Evolutionary conservation across 1,140 invertebrate genomes (phyloP), one percentile per base, ranked within the genome.

Genomic region (Sycophila sp.): DNA sequence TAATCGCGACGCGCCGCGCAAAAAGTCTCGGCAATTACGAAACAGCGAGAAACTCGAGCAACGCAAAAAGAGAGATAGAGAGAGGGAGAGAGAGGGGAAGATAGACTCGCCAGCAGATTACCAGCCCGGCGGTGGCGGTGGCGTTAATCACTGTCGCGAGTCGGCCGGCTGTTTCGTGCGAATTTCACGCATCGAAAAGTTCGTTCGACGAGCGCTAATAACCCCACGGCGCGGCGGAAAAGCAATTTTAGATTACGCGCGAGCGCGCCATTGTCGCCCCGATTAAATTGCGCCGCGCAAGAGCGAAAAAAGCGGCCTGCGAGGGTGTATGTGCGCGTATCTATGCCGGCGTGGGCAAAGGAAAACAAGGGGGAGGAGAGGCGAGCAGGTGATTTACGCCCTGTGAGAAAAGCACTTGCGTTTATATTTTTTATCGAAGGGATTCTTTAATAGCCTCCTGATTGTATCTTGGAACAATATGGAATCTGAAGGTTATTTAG

Each of bases 141-240:
- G 34, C 67, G 58, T 62, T 62, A 69, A 69, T 69, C 56, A 69
- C 53, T 69, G 56, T 60, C 67, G 19, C 47, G 40, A 69, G 47
- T 69, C n/a, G 24, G n/a, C 34, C 47, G n/a, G 6, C 34, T 62
- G 34, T 53, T 60, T 68, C 45, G 45, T 24, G 28, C 59, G 49
- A 71, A 71, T 71, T 71, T 71, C 51, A 71, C 69, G 69, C 40
- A 65, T 71, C 69, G 69, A 59, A 55, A 59, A 64, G 19, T 65
- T 59, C 11, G 11, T 2, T 17, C 24, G 24, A 62, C 56, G 56
- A 62, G 38, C n/a, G 36, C 67, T 62, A 69, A 69, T 62, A 69
- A 69, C 49, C n/a, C 15, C 22, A 36, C 28, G 19, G 13, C 15
- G 8, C 1, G 30, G 30, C 30, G 45, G 24, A 64, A 63, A 63